Conservation (phyloP, 2,113 vertebrate genomes). For the Daubentonia madagascariensis region DNA sequence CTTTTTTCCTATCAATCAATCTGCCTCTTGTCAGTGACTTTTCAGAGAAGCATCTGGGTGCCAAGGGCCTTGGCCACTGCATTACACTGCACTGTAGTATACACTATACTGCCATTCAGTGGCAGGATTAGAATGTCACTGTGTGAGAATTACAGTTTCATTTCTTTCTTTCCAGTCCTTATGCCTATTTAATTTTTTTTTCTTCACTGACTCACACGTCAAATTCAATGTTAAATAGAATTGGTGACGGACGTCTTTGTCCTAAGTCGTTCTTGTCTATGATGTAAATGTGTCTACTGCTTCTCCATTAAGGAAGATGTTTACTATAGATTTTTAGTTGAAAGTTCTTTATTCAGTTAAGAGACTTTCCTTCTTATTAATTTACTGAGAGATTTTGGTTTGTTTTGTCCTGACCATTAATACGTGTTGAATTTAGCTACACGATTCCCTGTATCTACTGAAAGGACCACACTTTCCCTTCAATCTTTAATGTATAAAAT, state of each 20-base stretch:
- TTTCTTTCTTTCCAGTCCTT: background rate
- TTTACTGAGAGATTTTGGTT: background rate
- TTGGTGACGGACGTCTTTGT: background rate
- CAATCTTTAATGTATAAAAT: background rate
- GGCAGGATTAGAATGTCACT: background rate
- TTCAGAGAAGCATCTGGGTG: too few relatives aligned
- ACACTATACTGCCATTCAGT: background rate
- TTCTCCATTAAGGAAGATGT: background rate
- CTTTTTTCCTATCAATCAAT: too few relatives aligned
- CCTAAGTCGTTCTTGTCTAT: too few relatives aligned
- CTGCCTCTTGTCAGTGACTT: too few relatives aligned
- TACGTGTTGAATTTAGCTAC: background rate
- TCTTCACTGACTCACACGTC: background rate
- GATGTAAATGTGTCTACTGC: background rate
- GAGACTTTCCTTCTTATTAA: background rate
- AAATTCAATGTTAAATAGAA: background rate
- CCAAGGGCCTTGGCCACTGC: too few relatives aligned
- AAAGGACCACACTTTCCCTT: background rate
- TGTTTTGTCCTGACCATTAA: background rate
- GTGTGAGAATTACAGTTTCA: background rate
- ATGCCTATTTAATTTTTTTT: background rate
- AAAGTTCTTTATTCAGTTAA: background rate
- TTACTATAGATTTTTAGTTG: background rate
- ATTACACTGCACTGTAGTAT: accelerated
- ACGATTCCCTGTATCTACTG: too few relatives aligned